phyloP scores from a whole-genome alignment of 2,888 invertebrate genomes.

The Bellardia bayeri region DNA sequence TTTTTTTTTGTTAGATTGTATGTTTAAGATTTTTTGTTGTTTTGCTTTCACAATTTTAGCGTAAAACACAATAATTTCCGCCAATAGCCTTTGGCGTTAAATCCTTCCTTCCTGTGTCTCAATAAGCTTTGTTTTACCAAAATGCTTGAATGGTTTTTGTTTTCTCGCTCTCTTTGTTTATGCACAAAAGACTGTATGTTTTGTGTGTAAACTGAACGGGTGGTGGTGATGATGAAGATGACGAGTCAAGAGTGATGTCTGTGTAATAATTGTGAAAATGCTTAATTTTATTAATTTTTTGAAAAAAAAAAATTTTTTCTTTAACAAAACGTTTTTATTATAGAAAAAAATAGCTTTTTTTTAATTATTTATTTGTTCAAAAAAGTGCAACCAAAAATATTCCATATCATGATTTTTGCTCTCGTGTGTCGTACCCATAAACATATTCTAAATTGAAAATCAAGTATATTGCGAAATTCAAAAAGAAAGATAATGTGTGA shows the following conservation, averaged over 20 bases:
- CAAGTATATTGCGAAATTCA: too few species aligned
- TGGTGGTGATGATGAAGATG: slow-evolving; percentile 8
- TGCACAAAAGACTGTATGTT: neutral
- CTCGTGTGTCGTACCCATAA: too few species aligned
- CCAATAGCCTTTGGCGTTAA: slow-evolving; percentile 71
- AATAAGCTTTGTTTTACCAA: slow-evolving; percentile 58
- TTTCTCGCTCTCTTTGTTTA: slow-evolving; percentile 17
- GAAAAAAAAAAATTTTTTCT: neutral
- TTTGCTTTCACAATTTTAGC: slow-evolving; percentile 60
- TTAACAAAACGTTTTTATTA: too few species aligned
- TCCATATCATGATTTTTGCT: too few species aligned
- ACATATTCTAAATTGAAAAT: too few species aligned
- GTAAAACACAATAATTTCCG: slow-evolving; percentile 70
- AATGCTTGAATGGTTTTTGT: slow-evolving; percentile 46
- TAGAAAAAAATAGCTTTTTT: too few species aligned
- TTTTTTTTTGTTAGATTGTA: slow-evolving; percentile 28
- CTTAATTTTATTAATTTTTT: neutral
- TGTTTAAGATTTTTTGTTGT: slow-evolving; percentile 42
- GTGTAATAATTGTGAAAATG: neutral
- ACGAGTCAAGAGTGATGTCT: slow-evolving; percentile 6
- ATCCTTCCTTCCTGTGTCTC: slow-evolving; percentile 66
- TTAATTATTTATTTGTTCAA: too few species aligned
- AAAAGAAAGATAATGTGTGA: too few species aligned
- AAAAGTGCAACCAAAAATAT: too few species aligned
- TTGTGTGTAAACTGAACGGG: neutral